A percentile compares a stretch with the other conserved stretches of the same genome.
phyloP scores from a whole-genome alignment of 2,113 vertebrate species.

The Nesoenas mayeri region DNA sequence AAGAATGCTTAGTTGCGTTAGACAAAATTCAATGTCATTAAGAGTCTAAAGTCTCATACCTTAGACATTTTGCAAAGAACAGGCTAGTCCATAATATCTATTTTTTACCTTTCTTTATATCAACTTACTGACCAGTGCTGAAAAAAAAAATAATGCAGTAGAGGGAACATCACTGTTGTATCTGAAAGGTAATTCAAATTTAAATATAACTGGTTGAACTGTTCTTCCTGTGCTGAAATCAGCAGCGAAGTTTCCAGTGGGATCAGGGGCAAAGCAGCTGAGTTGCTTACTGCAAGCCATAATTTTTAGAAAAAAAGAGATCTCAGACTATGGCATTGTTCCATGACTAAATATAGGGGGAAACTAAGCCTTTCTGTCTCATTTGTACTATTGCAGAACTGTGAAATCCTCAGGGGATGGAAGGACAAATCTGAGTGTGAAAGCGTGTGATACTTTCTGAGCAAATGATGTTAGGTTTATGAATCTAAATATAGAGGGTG shows the following conservation, averaged over 20 bases:
- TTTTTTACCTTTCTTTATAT: background rate
- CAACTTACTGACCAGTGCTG: background rate
- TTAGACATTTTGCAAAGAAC: background rate
- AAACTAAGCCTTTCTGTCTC: background rate
- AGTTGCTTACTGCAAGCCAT: background rate
- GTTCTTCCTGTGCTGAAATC: background rate
- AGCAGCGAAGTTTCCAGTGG: background rate
- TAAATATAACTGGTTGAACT: background rate
- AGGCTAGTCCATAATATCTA: background rate
- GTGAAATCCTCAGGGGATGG: background rate
- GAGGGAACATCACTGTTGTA: background rate
- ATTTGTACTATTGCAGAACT: background rate
- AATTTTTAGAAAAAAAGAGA: background rate
- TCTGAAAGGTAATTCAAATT: background rate
- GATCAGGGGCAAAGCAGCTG: background rate
- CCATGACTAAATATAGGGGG: background rate
- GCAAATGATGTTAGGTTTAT: background rate
- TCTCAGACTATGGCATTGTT: background rate
- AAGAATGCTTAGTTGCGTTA: background rate
- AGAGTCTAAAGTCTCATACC: background rate
- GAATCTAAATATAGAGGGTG: conserved; percentile 1
- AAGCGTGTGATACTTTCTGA: background rate
- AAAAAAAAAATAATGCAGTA: background rate
- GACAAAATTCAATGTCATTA: background rate
- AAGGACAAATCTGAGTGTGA: background rate